Percentiles rank a stretch among this genome's conserved stretches.
phyloP scores from a whole-genome alignment of 2,797 vertebrate genomes.

The Phoebastria nigripes region DNA sequence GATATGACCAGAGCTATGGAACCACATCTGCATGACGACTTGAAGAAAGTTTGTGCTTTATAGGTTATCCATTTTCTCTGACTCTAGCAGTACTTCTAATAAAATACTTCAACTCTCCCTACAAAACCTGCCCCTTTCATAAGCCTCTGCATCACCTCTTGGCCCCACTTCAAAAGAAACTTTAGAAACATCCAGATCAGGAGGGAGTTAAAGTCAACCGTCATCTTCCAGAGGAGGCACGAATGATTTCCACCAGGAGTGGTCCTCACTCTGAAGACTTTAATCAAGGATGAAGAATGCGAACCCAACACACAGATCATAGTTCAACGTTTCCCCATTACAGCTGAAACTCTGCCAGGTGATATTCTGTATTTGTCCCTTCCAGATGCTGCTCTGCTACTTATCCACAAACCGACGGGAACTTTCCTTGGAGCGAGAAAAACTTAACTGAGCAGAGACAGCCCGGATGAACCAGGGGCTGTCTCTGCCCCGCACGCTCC shows the following conservation, averaged over 20 bases:
- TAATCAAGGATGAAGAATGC: neutral
- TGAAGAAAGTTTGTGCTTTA: neutral
- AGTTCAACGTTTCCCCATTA: neutral
- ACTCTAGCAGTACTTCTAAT: neutral
- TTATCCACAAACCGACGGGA: neutral
- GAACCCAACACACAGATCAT: neutral
- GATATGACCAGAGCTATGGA: neutral
- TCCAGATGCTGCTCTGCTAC: neutral
- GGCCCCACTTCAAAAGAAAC: conserved; percentile 41
- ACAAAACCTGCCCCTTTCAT: neutral
- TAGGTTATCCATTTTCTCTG: neutral
- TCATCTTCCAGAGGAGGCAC: neutral
- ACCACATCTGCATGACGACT: neutral
- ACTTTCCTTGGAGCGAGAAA: neutral
- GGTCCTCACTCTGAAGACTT: neutral
- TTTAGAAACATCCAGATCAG: conserved; percentile 10
- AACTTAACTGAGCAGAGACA: neutral
- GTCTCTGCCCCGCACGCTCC: neutral
- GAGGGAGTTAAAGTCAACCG: neutral
- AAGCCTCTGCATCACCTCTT: conserved; percentile 14
- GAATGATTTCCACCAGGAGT: neutral
- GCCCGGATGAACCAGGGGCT: neutral
- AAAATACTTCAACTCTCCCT: neutral
- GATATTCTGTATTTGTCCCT: neutral
- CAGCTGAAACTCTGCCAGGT: neutral